Conservation (phyloP, 2,797 vertebrate genomes). For the Peromyscus melanophrys region DNA sequence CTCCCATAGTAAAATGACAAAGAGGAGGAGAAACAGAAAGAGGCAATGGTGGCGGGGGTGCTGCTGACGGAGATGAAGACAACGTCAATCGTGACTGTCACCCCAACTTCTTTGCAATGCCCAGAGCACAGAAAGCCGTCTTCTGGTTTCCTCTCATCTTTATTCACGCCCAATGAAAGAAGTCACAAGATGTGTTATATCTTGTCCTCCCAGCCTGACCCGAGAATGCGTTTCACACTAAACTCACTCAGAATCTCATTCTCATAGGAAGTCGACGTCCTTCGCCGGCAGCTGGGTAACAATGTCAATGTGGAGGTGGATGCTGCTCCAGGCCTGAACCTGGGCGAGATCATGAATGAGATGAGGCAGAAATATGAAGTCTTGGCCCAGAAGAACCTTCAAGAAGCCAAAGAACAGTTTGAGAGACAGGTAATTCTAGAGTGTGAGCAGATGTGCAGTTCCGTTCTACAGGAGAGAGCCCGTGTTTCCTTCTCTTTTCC, state of each 20-base stretch:
- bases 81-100: too few species aligned
- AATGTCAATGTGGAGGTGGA: slow-evolving; percentile 94
- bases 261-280: slow-evolving; percentile 80
- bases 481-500: background rate
- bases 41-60: background rate
- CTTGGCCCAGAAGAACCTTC: slow-evolving; percentile 93
- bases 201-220: background rate
- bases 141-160: background rate
- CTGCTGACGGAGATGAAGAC: background rate
- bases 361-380: slow-evolving; percentile 94
- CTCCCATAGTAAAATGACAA: background rate
- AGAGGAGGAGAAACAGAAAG: background rate
- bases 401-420: slow-evolving; percentile 94
- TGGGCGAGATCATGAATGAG: slow-evolving; percentile 92
- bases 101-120: background rate
- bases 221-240: background rate
- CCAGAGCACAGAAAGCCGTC: background rate
- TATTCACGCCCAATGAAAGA: background rate
- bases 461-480: background rate
- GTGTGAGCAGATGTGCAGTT: background rate
- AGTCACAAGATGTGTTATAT: background rate
- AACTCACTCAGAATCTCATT: background rate
- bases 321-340: slow-evolving; percentile 92
- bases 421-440: slow-evolving; percentile 90
- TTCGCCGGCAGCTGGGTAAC: slow-evolving; percentile 82